A percentile compares a stretch with the other conserved stretches of the same genome.
These are phyloP conservation scores for Drosophila antonietae DNA, from an alignment of 2,888 invertebrate species.

Conservation along the genomic window DNA sequence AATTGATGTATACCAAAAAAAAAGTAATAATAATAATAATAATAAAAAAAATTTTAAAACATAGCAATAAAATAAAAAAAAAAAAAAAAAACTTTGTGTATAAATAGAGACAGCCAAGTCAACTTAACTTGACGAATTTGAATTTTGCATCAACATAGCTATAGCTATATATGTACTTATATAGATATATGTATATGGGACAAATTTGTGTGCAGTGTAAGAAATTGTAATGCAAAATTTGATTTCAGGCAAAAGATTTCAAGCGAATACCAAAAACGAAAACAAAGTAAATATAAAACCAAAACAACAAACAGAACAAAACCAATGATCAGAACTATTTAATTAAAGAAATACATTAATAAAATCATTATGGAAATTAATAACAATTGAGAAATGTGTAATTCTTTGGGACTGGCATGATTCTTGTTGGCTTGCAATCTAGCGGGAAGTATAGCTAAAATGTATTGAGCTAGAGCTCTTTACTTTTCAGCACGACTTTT, in stretches of 20 bases:
- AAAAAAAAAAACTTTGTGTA: conserved; percentile 41
- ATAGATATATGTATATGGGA: conserved; percentile 14
- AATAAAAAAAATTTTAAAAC: conserved; percentile 17
- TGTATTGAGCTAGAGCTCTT: not conserved
- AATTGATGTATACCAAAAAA: conserved; percentile 67
- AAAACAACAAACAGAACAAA: not conserved
- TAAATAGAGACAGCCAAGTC: conserved; percentile 36
- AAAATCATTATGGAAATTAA: conserved; percentile 69
- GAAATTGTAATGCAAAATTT: conserved; percentile 51
- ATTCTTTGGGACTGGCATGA: not conserved
- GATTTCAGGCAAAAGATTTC: conserved; percentile 43
- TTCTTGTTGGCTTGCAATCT: not conserved
- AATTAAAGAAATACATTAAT: conserved; percentile 72
- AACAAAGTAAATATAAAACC: conserved; percentile 6
- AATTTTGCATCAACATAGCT: conserved; percentile 39
- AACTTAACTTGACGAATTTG: conserved; percentile 44
- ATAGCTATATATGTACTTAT: conserved; percentile 13
- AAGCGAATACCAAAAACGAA: conserved; percentile 19
- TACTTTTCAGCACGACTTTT: not conserved
- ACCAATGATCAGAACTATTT: conserved; percentile 45
- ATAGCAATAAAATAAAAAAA: conserved; percentile 9
- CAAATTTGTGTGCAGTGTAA: conserved; percentile 46
- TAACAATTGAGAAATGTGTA: not conserved
- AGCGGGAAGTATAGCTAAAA: not conserved
- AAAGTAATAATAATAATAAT: conserved; percentile 11